A percentile compares a stretch with the other conserved stretches of the same genome.
These are phyloP conservation scores for Pipistrellus pygmaeus DNA, from an alignment of 2,797 vertebrate species.

Conservation along the genomic window DNA sequence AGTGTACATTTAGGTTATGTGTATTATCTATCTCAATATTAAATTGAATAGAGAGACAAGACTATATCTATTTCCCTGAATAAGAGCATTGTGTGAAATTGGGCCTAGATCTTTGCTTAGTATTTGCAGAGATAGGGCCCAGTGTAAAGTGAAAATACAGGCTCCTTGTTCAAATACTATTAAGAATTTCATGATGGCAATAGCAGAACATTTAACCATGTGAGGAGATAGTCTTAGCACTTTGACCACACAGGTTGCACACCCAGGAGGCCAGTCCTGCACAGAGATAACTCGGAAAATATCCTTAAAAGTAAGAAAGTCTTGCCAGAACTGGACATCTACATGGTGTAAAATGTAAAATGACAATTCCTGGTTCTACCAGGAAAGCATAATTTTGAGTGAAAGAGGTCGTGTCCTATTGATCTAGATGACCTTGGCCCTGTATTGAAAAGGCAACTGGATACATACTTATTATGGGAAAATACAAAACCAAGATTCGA, in stretches of 20 bases:
- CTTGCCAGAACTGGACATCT: not conserved
- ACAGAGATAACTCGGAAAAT: not conserved
- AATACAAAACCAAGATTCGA: not conserved
- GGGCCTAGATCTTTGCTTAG: not conserved
- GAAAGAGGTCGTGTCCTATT: not conserved
- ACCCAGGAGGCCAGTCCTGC: rapidly evolving
- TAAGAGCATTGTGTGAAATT: not conserved
- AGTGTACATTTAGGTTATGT: not conserved
- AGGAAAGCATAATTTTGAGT: not conserved
- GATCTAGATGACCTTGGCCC: not conserved
- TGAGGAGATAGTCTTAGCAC: not conserved
- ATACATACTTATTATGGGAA: not conserved
- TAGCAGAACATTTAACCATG: not conserved
- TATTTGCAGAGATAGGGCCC: not conserved
- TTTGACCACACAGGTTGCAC: not conserved
- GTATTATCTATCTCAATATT: not conserved
- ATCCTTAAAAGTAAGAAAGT: not conserved
- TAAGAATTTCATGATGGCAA: not conserved
- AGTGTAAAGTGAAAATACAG: not conserved
- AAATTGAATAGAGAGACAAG: not conserved
- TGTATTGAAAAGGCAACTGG: not conserved
- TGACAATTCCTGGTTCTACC: not conserved
- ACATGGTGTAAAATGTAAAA: not conserved
- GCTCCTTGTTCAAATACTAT: not conserved
- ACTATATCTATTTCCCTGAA: not conserved